These are phyloP conservation scores for Ictalurus furcatus DNA, from an alignment of 2,113 vertebrate species.

Conservation along the genomic window DNA sequence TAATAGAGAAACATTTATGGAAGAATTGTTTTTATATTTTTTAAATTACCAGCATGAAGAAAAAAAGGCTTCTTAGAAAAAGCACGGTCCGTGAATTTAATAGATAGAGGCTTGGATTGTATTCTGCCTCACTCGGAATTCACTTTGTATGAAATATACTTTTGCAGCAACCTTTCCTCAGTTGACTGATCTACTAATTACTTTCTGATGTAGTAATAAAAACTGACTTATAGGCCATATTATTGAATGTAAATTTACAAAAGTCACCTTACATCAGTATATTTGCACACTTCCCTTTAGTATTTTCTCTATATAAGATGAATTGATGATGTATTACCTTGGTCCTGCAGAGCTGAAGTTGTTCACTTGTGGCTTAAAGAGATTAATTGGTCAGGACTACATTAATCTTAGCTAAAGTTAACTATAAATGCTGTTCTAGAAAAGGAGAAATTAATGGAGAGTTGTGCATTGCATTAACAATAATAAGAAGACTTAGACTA, in stretches of 20 bases:
- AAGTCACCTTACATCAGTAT: background rate
- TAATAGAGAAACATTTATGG: background rate
- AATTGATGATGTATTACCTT: background rate
- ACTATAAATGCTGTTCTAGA: background rate
- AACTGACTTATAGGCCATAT: background rate
- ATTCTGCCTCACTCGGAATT: background rate
- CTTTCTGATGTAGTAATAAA: background rate
- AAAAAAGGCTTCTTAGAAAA: too few species aligned
- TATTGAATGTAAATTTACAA: background rate
- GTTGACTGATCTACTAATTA: background rate
- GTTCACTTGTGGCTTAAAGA: background rate
- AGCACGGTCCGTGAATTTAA: background rate
- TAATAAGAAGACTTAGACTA: background rate
- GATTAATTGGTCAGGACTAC: background rate
- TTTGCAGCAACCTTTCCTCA: background rate
- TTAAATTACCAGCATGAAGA: background rate
- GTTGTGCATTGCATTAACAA: background rate
- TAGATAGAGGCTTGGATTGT: background rate
- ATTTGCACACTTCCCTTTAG: background rate
- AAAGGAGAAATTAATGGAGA: background rate
- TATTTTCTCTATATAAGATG: background rate
- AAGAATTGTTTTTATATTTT: conserved; percentile 6
- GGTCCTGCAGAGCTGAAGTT: background rate
- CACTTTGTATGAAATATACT: background rate
- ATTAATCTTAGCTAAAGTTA: background rate